Percentiles rank a stretch among this genome's conserved stretches.
These are phyloP conservation scores for Timema cristinae DNA, from an alignment of 2,888 invertebrate genomes.

Conservation along the genomic window DNA sequence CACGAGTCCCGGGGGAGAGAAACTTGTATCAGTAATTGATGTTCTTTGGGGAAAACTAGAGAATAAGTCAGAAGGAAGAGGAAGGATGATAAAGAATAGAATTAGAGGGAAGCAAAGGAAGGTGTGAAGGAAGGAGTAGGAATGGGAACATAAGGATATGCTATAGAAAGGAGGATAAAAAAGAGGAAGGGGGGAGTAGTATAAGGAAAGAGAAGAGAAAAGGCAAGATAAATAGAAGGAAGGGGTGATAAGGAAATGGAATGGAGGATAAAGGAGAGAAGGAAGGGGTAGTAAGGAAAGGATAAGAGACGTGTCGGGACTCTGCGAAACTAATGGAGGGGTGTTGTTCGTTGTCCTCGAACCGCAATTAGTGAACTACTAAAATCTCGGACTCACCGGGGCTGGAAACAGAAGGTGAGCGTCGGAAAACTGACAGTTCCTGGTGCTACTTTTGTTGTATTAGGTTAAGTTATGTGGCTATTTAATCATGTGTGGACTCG, in stretches of 20 bases:
- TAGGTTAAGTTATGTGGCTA: too few species aligned
- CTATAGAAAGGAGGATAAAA: neutral
- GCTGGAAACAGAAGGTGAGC: too few species aligned
- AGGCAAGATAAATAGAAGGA: neutral
- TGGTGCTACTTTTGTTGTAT: too few species aligned
- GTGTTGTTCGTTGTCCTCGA: too few species aligned
- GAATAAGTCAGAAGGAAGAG: neutral
- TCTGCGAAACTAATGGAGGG: too few species aligned
- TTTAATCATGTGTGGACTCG: too few species aligned
- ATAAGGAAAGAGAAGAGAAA: neutral
- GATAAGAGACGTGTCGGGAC: neutral
- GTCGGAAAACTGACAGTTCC: too few species aligned
- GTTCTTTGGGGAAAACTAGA: neutral
- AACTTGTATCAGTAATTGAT: too few species aligned
- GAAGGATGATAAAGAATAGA: neutral
- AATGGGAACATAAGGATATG: neutral
- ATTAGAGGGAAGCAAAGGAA: neutral
- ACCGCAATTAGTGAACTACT: too few species aligned
- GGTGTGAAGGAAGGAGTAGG: neutral
- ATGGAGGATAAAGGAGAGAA: neutral
- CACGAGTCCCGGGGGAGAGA: too few species aligned
- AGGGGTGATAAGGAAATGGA: neutral
- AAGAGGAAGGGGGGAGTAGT: neutral
- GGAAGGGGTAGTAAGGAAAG: neutral
- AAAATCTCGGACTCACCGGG: too few species aligned